Percentiles rank a stretch among this genome's conserved stretches.
These are phyloP conservation scores for Malthinus seriepunctatus DNA, from an alignment of 2,888 invertebrate species.

Conservation along the genomic window DNA sequence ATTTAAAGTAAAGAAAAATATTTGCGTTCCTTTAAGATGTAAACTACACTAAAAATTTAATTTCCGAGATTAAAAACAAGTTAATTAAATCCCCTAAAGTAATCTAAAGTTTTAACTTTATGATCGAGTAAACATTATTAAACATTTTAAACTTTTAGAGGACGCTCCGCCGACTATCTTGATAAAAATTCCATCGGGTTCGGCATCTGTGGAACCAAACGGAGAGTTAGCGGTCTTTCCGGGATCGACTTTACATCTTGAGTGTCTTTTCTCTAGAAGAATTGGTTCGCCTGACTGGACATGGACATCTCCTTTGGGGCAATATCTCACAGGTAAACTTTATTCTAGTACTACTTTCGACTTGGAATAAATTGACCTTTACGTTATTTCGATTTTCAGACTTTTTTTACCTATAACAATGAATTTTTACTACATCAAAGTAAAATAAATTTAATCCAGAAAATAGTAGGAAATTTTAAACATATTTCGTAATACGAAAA, in stretches of 20 bases:
- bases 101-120: too few relatives aligned
- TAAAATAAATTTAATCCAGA: too few relatives aligned
- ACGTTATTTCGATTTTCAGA: conserved; percentile 6
- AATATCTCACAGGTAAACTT: conserved; percentile 73
- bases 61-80: too few relatives aligned
- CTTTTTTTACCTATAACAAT: neutral
- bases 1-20: too few relatives aligned
- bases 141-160: conserved; percentile 56
- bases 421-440: too few relatives aligned
- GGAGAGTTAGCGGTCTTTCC: conserved; percentile 82
- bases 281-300: conserved; percentile 86
- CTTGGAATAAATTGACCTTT: conserved; percentile 20
- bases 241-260: conserved; percentile 77
- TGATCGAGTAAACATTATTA: too few relatives aligned
- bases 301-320: conserved; percentile 81
- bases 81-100: too few relatives aligned
- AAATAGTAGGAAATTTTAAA: too few relatives aligned
- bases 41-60: too few relatives aligned
- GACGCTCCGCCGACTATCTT: conserved; percentile 82
- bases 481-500: too few relatives aligned
- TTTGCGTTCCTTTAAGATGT: too few relatives aligned
- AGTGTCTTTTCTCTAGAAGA: conserved; percentile 77
- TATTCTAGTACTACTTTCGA: neutral
- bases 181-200: conserved; percentile 76
- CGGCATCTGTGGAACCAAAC: conserved; percentile 77